Conservation (phyloP, 1,140 invertebrate species). For the Neodiprion lecontei region DNA sequence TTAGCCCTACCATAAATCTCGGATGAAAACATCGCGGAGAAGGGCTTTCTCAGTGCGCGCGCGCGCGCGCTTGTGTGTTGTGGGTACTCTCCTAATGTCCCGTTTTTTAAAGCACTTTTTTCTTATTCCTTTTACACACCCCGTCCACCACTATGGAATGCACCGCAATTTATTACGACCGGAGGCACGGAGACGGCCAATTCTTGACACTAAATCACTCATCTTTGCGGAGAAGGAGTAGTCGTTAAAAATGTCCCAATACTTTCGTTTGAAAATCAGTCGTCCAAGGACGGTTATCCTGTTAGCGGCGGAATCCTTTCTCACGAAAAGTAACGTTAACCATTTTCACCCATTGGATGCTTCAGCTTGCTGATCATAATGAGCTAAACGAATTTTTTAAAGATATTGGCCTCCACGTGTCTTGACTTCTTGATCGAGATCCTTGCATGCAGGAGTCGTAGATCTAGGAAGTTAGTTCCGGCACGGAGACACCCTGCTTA, state of each 20-base stretch:
- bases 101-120: not conserved
- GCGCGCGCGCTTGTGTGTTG: not conserved
- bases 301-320: too few species aligned
- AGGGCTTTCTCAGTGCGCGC: conserved; percentile 7
- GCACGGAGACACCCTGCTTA: not conserved
- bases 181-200: not conserved
- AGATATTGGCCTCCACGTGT: too few species aligned
- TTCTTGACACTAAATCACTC: not conserved
- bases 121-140: not conserved
- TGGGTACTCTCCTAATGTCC: not conserved
- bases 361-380: too few species aligned
- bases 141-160: not conserved
- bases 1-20: conserved; percentile 50
- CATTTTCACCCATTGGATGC: too few species aligned
- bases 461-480: not conserved
- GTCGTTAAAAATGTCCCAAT: too few species aligned
- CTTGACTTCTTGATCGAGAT: too few species aligned
- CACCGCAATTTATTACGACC: conserved; percentile 1
- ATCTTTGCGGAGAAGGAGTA: too few species aligned
- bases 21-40: conserved; percentile 13
- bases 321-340: too few species aligned
- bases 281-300: too few species aligned
- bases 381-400: too few species aligned
- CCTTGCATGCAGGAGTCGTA: too few species aligned
- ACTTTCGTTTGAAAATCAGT: too few species aligned